Percentiles rank a stretch among this genome's conserved stretches.
Evolutionary conservation across 1,140 invertebrate genomes (phyloP).

Genomic region (Philotrypesis tridentata): DNA sequence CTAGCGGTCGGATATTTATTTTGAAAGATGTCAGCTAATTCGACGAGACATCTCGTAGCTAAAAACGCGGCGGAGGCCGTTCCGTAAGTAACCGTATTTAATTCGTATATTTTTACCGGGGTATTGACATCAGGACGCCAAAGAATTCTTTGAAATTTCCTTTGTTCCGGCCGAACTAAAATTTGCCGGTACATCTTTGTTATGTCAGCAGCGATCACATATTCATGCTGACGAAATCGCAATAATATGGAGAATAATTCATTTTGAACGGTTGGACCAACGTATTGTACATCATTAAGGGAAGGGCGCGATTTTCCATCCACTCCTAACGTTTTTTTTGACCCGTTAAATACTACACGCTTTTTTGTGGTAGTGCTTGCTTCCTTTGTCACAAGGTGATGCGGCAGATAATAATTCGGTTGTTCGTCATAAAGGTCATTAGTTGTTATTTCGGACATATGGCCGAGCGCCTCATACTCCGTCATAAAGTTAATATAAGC

Average conservation of each 20-base stretch:
- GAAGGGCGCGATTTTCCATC: no score
- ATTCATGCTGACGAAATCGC: conserved; percentile 43
- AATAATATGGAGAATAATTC: conserved; percentile 44
- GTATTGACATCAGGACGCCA: conserved; percentile 14
- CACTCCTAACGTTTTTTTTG: no score
- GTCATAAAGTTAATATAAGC: conserved; percentile 56
- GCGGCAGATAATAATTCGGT: conserved; percentile 50
- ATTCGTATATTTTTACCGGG: conserved; percentile 18
- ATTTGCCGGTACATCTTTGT: conserved; percentile 56
- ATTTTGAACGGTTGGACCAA: conserved; percentile 49
- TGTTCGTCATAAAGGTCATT: no score
- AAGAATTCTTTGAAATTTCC: conserved; percentile 49
- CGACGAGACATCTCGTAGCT: conserved; percentile 21
- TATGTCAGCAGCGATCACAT: conserved; percentile 56
- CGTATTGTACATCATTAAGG: conserved; percentile 58
- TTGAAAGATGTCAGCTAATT: conserved; percentile 11
- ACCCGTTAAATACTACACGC: neutral
- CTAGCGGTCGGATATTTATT: conserved; percentile 1
- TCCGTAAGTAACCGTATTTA: conserved; percentile 42
- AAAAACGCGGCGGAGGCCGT: conserved; percentile 27
- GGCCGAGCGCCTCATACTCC: conserved; percentile 53
- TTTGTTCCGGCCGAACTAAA: conserved; percentile 31
- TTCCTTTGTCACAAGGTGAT: conserved; percentile 1
- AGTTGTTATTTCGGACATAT: no score
- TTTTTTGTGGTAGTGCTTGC: conserved; percentile 7